Evolutionary conservation across 2,888 invertebrate genomes (phyloP), one percentile per base, ranked within the genome.

Genomic region (Oligia fasciuncula): DNA sequence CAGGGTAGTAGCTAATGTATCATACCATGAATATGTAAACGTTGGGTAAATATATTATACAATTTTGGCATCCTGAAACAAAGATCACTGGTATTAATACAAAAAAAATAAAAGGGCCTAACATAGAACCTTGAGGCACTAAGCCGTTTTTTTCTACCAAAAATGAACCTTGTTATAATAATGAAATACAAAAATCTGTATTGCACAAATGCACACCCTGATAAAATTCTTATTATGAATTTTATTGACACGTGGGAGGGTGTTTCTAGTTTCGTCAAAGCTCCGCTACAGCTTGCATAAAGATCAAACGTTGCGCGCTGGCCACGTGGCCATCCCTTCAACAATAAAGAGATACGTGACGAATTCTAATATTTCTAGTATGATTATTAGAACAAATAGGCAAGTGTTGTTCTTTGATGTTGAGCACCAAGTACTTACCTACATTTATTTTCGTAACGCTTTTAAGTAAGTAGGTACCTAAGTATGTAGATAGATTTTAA

Each of bases 251-350:
- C 62, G 69, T 67, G 74, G 23, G 79, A 79, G 86, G 86, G 81
- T 63, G 75, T 63, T 76, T 51, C 62, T 49, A 73, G 60, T 80
- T 69, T 77, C 43, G 63, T 65, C 73, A 82, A 77, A 77, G 63
- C 67, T 72, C 66, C 19, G 49, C 73, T 73, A 71, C 70, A 68
- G 79, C 79, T 82, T 87, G 88, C 86, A 81, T 86, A 87, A 80
- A 93, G 94, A 95, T 96, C 95, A 96, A 94, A 95, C 92, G 93
- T 79, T 87, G 83, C 74, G 84, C 78, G 85, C 80, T 81, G 71
- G 71, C 69, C 94, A 95, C 95, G 95, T 95, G 95, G 69, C 91
- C 81, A 83, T 89, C 88, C 91, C 90, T 90, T 87, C 85, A 35
- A 73, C 83, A 79, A 84, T 82, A 79, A 73, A 87, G 87, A 87